phyloP scores from a whole-genome alignment of 2,113 vertebrate species.

The Caretta caretta region DNA sequence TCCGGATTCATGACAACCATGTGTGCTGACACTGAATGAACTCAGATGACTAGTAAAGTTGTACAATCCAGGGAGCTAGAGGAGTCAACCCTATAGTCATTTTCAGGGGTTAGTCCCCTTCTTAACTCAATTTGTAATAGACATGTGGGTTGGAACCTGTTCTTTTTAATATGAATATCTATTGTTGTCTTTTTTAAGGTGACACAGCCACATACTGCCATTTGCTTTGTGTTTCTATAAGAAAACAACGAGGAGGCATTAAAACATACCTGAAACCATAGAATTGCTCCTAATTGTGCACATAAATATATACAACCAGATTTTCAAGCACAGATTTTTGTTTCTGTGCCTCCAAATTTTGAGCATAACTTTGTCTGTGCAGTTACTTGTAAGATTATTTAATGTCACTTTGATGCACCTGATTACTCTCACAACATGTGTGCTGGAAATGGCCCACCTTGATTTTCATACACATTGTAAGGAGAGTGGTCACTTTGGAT shows the following conservation, averaged over 20 bases:
- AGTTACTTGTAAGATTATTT: background rate
- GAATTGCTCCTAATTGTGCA: background rate
- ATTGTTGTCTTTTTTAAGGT: background rate
- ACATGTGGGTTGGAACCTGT: accelerated
- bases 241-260: background rate
- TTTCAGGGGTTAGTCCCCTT: background rate
- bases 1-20: background rate
- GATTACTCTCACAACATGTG: background rate
- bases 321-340: background rate
- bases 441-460: no score
- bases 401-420: background rate
- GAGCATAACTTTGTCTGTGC: background rate
- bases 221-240: accelerated
- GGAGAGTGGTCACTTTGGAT: no score
- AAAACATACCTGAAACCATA: background rate
- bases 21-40: background rate
- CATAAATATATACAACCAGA: background rate
- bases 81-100: accelerated
- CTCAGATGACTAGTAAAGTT: background rate
- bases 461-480: no score
- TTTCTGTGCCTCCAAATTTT: background rate
- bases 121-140: background rate
- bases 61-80: background rate
- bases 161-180: background rate
- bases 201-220: background rate